Percentiles rank a stretch among this genome's conserved stretches.
phyloP scores from a whole-genome alignment of 2,888 invertebrate species.

The Eilema griseolum region DNA sequence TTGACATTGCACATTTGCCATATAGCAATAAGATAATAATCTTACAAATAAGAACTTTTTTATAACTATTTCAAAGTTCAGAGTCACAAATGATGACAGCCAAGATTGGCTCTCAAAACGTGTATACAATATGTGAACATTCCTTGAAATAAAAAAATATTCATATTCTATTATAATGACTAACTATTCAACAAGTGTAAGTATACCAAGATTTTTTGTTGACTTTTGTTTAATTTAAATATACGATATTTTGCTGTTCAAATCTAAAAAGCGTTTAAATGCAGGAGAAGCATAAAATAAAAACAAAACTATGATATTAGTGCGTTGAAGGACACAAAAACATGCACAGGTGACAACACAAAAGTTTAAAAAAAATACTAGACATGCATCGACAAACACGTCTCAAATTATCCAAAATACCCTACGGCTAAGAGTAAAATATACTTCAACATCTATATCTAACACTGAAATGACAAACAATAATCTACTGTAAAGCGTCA shows the following conservation, averaged over 20 bases:
- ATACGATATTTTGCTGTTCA: slow-evolving; percentile 78
- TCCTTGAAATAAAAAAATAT: slow-evolving; percentile 76
- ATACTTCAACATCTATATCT: slow-evolving; percentile 42
- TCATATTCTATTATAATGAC: slow-evolving; percentile 57
- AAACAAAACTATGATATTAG: slow-evolving; percentile 79
- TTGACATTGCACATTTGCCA: neutral
- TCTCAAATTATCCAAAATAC: slow-evolving; percentile 36
- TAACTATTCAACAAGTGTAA: slow-evolving; percentile 58
- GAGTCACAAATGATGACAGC: slow-evolving; percentile 57
- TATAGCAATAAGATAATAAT: neutral
- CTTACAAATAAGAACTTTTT: neutral
- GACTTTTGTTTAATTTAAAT: slow-evolving; percentile 55
- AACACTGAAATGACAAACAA: slow-evolving; percentile 45
- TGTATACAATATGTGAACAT: slow-evolving; percentile 79
- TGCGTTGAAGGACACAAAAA: slow-evolving; percentile 82
- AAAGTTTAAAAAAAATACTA: slow-evolving; percentile 35
- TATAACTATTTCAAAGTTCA: slow-evolving; percentile 55
- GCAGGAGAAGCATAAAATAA: slow-evolving; percentile 71
- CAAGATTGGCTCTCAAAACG: slow-evolving; percentile 61
- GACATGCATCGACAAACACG: slow-evolving; percentile 56
- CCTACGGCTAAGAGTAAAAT: slow-evolving; percentile 33
- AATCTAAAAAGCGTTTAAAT: slow-evolving; percentile 66
- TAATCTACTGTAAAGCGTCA: slow-evolving; percentile 50
- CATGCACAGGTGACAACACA: slow-evolving; percentile 72
- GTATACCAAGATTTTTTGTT: slow-evolving; percentile 71